phyloP scores from a whole-genome alignment of 2,888 invertebrate genomes.

The Alsophila aescularia region DNA sequence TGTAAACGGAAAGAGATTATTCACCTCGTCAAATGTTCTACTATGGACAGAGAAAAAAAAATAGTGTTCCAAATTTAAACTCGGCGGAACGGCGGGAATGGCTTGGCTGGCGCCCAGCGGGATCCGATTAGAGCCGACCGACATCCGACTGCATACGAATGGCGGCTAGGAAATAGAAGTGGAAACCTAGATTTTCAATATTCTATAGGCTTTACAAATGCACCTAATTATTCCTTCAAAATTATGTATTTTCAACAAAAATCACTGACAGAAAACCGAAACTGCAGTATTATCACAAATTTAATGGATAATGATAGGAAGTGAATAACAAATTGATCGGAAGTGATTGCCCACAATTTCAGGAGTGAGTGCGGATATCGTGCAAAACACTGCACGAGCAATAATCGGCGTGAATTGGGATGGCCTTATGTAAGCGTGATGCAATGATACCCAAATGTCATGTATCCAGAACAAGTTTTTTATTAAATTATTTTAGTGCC shows the following conservation, averaged over 20 bases:
- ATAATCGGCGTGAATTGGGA: slow-evolving; percentile 43
- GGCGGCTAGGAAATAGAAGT: slow-evolving; percentile 46
- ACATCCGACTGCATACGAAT: slow-evolving; percentile 63
- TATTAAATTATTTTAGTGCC: slow-evolving; percentile 41
- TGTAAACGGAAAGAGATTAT: slow-evolving; percentile 71
- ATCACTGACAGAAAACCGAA: slow-evolving; percentile 53
- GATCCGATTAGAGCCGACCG: slow-evolving; percentile 61
- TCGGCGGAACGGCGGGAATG: slow-evolving; percentile 72
- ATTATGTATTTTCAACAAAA: slow-evolving; percentile 3
- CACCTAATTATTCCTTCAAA: not conserved
- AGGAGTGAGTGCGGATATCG: slow-evolving; percentile 42
- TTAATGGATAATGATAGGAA: slow-evolving; percentile 47
- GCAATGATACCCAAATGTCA: slow-evolving; percentile 50
- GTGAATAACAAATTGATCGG: slow-evolving; percentile 58
- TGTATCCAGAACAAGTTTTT: slow-evolving; percentile 47
- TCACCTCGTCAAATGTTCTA: slow-evolving; percentile 75
- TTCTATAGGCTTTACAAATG: slow-evolving; percentile 2
- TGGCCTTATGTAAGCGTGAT: slow-evolving; percentile 50
- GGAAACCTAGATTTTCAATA: slow-evolving; percentile 35
- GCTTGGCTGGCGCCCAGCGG: slow-evolving; percentile 78
- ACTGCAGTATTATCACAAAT: slow-evolving; percentile 44
- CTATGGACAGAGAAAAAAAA: slow-evolving; percentile 69
- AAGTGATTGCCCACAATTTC: slow-evolving; percentile 60
- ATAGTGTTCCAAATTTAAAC: slow-evolving; percentile 80
- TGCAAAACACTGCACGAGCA: slow-evolving; percentile 49